phyloP scores from a whole-genome alignment of 2,888 invertebrate genomes.

The Zhuqinia jingwanae region DNA sequence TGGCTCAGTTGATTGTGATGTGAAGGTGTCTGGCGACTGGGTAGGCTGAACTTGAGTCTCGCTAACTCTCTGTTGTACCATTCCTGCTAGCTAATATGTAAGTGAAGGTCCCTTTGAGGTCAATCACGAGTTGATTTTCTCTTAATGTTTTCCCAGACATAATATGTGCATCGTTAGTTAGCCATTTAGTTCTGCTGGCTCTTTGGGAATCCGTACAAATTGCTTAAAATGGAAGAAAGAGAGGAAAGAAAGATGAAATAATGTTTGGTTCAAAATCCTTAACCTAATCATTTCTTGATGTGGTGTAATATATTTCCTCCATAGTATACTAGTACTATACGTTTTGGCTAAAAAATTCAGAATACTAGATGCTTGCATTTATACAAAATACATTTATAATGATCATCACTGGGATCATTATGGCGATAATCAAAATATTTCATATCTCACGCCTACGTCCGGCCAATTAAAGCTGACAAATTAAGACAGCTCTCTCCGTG shows the following conservation, averaged over 20 bases:
- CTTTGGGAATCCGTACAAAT: not conserved
- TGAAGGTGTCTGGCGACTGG: constrained; percentile 7
- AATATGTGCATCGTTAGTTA: no score
- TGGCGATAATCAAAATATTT: constrained; percentile 66
- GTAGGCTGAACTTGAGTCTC: constrained; percentile 31
- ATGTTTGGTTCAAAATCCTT: constrained; percentile 46
- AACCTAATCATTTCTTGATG: constrained; percentile 42
- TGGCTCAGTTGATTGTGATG: no score
- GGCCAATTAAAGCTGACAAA: constrained; percentile 73
- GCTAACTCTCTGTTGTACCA: not conserved
- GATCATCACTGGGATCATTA: constrained; percentile 40
- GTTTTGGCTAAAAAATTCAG: no score
- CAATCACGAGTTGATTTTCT: constrained; percentile 67
- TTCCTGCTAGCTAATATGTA: constrained; percentile 21
- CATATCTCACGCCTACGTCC: constrained; percentile 70
- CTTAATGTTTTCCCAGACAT: constrained; percentile 35
- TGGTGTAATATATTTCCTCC: not conserved
- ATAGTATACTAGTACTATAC: no score
- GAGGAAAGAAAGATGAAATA: constrained; percentile 5
- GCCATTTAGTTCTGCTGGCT: constrained; percentile 20
- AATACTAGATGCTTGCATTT: no score
- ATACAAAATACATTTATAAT: no score
- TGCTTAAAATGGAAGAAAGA: constrained; percentile 43
- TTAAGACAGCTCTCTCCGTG: constrained; percentile 69
- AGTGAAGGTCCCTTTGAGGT: constrained; percentile 74